phyloP scores from a whole-genome alignment of 37 sponge, comb jelly and placozoan species.

The Bolinopsis microptera region DNA sequence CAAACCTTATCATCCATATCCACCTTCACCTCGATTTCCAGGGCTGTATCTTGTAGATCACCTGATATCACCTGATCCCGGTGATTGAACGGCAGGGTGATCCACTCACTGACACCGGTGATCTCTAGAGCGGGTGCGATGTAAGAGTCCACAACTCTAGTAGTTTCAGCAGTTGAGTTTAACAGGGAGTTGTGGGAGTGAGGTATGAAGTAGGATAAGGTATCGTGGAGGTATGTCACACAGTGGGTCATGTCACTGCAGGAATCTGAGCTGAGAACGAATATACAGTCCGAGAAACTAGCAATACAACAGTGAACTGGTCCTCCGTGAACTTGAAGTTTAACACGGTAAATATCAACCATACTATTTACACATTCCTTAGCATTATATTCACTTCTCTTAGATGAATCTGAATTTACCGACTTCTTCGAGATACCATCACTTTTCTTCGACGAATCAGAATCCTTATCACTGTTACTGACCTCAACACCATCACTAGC shows the following conservation, averaged over 20 bases:
- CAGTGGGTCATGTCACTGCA: background rate
- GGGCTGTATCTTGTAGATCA: background rate
- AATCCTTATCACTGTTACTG: background rate
- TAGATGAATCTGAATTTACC: background rate
- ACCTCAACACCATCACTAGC: background rate
- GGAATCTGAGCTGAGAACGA: conserved; percentile 9
- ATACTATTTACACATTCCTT: background rate
- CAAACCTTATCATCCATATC: conserved; percentile 42
- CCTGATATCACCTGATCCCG: background rate
- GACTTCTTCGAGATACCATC: background rate
- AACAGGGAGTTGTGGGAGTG: conserved; percentile 26
- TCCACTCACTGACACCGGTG: background rate
- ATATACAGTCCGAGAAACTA: background rate
- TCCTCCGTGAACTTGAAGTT: conserved; percentile 29
- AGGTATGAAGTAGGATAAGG: background rate
- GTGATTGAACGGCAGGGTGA: conserved; percentile 3
- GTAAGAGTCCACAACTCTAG: conserved; percentile 46
- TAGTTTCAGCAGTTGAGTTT: background rate
- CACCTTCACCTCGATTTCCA: background rate
- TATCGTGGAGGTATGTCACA: conserved; percentile 47
- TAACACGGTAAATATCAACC: background rate
- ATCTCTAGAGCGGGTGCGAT: conserved; percentile 30
- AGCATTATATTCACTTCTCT: background rate
- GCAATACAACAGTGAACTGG: conserved; percentile 31
- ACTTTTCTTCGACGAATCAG: background rate